Evolutionary conservation across 2,797 vertebrate species (phyloP), one percentile per base, ranked within the genome.

Genomic region (Champsocephalus gunnari): DNA sequence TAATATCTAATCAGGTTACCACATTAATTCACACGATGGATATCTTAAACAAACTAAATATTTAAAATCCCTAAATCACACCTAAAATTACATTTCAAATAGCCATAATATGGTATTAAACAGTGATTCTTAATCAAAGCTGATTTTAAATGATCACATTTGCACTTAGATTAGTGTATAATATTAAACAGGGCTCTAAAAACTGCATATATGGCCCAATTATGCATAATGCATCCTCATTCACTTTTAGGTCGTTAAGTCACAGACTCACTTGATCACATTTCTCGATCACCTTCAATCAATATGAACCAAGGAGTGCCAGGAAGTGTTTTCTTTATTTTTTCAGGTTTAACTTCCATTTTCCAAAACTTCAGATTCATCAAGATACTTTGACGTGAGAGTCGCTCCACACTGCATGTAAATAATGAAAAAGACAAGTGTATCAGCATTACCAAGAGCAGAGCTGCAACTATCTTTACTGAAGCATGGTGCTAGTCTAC

Each of bases 31-130:
- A 64, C 12, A 53, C 6, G 0, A 53, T 53, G 28, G 51, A 38
- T 28, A 34, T 51, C 11, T 57, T 64, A 51, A 44, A 13, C 45
- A 51, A 64, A 21, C 12, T 28, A 58, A 71, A 64, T 51, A 63
- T 70, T 12, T 28, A 0, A 74, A 45, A 45, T 45, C 21, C 38
- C 9, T 34, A 38, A 38, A 50, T 3, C 60, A n/a, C 6, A 38
- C 13, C 47, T 45, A 16, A 44, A 51, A 48, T 28, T 7, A 38
- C 6, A 38, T 38, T 38, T 38, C 34, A 38, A 38, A 9, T 38
- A 38, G 34, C 34, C 34, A 38, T 32, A n/a, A 55, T 50, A 44
- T 63, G 43, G 28, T 14, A 11, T n/a, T 28, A 41, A 58, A 11
- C 2, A 19, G 5, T 43, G 53, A 32, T 28, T 43, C 54, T 57